phyloP scores from a whole-genome alignment of 35 echinoderm and acorn worm genomes.

The Diadema setosum region DNA sequence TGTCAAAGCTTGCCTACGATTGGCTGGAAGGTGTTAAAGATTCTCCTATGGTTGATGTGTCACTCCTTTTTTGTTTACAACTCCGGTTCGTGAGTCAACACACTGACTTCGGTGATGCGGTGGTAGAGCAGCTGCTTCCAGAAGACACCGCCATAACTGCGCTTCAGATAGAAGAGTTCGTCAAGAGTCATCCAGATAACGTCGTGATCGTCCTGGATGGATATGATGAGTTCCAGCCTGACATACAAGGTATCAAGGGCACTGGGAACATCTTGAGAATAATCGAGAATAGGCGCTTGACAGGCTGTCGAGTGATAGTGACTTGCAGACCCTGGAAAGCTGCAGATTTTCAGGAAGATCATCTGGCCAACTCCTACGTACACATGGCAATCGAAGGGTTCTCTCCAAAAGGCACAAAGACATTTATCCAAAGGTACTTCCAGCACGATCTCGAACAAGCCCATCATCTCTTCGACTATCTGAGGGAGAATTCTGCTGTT shows the following conservation, averaged over 20 bases:
- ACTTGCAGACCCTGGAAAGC: constrained; percentile 19
- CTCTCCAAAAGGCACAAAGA: neutral
- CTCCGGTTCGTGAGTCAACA: constrained; percentile 17
- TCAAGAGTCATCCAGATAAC: constrained; percentile 19
- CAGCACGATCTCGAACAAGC: neutral
- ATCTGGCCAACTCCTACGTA: constrained; percentile 2
- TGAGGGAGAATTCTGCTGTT: neutral
- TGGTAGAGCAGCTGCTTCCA: constrained; percentile 32
- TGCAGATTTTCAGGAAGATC: constrained; percentile 5
- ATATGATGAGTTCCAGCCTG: constrained; percentile 41
- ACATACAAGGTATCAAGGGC: constrained; percentile 16
- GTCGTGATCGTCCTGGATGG: constrained; percentile 41
- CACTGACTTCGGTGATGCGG: constrained; percentile 27
- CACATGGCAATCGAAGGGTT: constrained; percentile 36
- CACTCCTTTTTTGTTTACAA: constrained; percentile 5
- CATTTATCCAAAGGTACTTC: constrained; percentile 1
- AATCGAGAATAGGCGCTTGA: constrained; percentile 12
- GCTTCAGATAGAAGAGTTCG: neutral
- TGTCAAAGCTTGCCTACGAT: constrained; percentile 40
- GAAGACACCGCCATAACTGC: constrained; percentile 1
- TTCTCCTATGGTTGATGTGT: neutral
- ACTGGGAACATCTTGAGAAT: constrained; percentile 33
- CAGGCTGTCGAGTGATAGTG: constrained; percentile 17
- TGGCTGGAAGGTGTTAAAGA: constrained; percentile 3
- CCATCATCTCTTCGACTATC: neutral